phyloP scores from a whole-genome alignment of 1,140 invertebrate species.

The Cotesia glomerata region DNA sequence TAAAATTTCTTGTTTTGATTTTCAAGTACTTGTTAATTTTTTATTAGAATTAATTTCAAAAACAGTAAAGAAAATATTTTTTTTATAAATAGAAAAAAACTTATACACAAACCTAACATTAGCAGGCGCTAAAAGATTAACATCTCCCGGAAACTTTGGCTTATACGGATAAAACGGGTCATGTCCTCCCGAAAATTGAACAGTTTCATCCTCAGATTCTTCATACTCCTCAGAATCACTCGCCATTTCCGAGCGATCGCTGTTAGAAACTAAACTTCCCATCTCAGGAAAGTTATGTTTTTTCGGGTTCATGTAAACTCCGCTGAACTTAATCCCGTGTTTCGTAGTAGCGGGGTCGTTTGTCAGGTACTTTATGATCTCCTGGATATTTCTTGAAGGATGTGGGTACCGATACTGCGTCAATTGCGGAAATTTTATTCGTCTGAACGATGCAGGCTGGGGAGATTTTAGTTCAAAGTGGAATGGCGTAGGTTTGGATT shows the following conservation, averaged over 20 bases:
- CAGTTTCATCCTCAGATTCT: conserved; percentile 34
- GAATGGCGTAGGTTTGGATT: conserved; percentile 47
- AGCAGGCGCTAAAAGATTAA: conserved; percentile 62
- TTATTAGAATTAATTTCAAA: too few species aligned
- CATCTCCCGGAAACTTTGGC: conserved; percentile 63
- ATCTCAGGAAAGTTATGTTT: conserved; percentile 47
- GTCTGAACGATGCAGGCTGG: conserved; percentile 51
- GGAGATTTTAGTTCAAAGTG: conserved; percentile 53
- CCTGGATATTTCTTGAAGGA: conserved; percentile 62
- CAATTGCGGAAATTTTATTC: conserved; percentile 59
- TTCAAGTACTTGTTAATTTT: too few species aligned
- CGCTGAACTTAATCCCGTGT: conserved; percentile 56
- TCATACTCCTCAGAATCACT: conserved; percentile 9
- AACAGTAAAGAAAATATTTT: too few species aligned
- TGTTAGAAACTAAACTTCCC: conserved; percentile 38
- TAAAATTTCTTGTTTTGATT: too few species aligned
- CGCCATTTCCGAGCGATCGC: conserved; percentile 37
- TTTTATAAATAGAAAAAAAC: not conserved
- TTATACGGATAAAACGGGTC: conserved; percentile 65
- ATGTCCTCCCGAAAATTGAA: conserved; percentile 31
- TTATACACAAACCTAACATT: conserved; percentile 54
- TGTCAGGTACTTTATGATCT: conserved; percentile 62
- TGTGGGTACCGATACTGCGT: conserved; percentile 57
- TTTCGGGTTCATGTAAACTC: conserved; percentile 55
- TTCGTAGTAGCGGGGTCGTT: conserved; percentile 44